phyloP scores from a whole-genome alignment of 2,797 vertebrate species.

The Kryptopterus vitreolus region DNA sequence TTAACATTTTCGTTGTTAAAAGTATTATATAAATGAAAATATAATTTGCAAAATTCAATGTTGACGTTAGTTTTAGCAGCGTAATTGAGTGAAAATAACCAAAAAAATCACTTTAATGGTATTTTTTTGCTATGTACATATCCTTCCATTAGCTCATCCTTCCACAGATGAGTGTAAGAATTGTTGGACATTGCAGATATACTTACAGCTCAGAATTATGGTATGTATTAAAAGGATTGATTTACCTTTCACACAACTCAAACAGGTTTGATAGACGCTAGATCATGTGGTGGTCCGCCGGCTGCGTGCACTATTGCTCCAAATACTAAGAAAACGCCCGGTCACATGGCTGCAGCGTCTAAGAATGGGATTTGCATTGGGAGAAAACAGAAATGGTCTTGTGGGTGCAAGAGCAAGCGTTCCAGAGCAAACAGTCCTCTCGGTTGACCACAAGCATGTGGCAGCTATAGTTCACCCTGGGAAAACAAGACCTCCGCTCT shows the following conservation, averaged over 20 bases:
- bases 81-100: too few species aligned
- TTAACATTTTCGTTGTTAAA: too few species aligned
- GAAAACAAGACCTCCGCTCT: constrained; percentile 55
- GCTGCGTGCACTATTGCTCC: neutral
- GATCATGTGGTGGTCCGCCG: neutral
- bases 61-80: too few species aligned
- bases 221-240: too few species aligned
- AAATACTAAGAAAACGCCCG: neutral
- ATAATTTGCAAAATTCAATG: too few species aligned
- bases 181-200: neutral
- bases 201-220: neutral
- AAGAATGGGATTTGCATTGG: constrained; percentile 30
- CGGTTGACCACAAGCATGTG: constrained; percentile 56
- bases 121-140: too few species aligned
- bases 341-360: constrained; percentile 48
- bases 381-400: constrained; percentile 24
- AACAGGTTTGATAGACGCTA: neutral
- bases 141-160: neutral
- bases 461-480: constrained; percentile 34
- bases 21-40: too few species aligned
- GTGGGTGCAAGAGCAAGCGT: constrained; percentile 32
- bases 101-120: too few species aligned
- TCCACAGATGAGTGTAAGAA: neutral
- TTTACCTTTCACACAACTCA: neutral
- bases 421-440: constrained; percentile 40